A percentile compares a stretch with the other conserved stretches of the same genome.
These are phyloP conservation scores for Ladona fulva DNA, from an alignment of 1,140 invertebrate genomes.

Conservation along the genomic window DNA sequence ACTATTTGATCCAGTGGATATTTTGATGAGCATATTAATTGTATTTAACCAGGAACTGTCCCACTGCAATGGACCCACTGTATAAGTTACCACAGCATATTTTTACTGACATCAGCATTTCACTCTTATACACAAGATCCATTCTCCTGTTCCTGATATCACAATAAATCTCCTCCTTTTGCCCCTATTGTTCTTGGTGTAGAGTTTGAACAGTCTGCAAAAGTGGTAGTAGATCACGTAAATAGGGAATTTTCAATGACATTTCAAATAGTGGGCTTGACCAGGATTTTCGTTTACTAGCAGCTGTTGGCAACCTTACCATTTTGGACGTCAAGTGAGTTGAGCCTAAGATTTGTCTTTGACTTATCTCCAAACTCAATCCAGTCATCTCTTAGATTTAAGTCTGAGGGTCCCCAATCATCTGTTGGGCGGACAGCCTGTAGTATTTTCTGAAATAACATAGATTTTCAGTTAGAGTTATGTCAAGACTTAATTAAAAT, in stretches of 20 bases:
- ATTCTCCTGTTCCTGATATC: constrained; percentile 14
- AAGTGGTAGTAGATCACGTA: not conserved
- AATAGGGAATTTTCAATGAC: constrained; percentile 5
- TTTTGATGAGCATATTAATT: not conserved
- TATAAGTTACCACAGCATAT: not conserved
- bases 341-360: not conserved
- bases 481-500: not conserved
- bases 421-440: constrained; percentile 28
- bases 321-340: not conserved
- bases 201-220: constrained; percentile 12
- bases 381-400: constrained; percentile 25
- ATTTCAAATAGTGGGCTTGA: not conserved
- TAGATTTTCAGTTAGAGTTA: constrained; percentile 1
- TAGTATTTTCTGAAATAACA: constrained; percentile 31
- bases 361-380: constrained; percentile 15
- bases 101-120: not conserved
- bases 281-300: not conserved
- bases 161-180: constrained; percentile 11
- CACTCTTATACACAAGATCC: constrained; percentile 5
- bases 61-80: not conserved
- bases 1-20: not conserved
- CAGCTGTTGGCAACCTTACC: not conserved
- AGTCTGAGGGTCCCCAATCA: constrained; percentile 36
- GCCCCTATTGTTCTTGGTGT: constrained; percentile 11
- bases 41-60: not conserved